These are phyloP conservation scores for Acrocephalus kingi DNA, from an alignment of 2,113 vertebrate species.

Conservation along the genomic window DNA sequence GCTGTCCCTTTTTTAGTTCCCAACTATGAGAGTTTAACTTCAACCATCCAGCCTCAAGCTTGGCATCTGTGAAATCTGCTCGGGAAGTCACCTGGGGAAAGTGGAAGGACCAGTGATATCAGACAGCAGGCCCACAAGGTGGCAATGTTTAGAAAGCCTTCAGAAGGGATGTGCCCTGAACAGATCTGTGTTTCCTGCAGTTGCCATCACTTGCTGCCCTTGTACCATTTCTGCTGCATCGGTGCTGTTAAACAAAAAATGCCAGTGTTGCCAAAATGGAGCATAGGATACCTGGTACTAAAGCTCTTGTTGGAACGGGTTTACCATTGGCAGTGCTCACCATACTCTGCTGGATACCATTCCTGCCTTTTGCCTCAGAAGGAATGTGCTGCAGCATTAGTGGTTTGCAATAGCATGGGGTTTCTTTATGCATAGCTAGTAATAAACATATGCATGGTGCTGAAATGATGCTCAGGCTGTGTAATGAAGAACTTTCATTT, in stretches of 20 bases:
- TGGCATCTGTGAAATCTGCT: neutral
- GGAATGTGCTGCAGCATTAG: neutral
- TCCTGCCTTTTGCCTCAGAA: neutral
- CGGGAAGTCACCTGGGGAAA: neutral
- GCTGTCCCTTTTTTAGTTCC: neutral
- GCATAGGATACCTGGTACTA: accelerated
- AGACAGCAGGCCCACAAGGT: conserved; percentile 72
- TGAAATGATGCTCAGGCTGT: neutral
- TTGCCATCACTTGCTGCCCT: neutral
- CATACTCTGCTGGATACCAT: neutral
- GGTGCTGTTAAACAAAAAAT: neutral
- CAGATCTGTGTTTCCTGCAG: neutral
- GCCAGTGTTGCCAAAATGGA: neutral
- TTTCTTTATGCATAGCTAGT: neutral
- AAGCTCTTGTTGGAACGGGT: neutral
- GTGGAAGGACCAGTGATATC: conserved; percentile 4
- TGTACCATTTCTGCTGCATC: neutral
- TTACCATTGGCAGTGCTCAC: neutral
- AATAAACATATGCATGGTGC: neutral
- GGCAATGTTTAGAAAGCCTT: conserved; percentile 77
- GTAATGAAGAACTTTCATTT: neutral
- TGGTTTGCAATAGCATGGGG: neutral
- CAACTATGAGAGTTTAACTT: neutral
- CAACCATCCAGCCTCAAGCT: neutral
- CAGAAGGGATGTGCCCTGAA: neutral